phyloP scores from a whole-genome alignment of 2,113 vertebrate species.

The Sciurus niger region DNA sequence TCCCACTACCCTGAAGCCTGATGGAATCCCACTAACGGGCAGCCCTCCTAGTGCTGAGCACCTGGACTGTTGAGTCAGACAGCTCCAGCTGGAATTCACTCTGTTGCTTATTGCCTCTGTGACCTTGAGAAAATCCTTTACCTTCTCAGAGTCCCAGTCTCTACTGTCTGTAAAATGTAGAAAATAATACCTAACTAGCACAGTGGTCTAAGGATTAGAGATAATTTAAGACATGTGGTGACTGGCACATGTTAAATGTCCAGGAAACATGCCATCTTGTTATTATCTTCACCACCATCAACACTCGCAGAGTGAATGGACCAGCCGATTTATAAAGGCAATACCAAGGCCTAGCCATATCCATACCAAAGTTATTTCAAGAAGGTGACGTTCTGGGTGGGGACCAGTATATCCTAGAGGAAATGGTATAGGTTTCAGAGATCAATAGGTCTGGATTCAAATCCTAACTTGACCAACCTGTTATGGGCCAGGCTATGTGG shows the following conservation, averaged over 20 bases:
- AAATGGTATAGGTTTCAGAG: not conserved
- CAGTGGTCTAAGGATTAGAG: not conserved
- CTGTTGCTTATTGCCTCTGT: not conserved
- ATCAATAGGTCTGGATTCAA: not conserved
- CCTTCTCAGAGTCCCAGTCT: not conserved
- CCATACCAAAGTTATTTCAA: not conserved
- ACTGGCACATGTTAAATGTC: not conserved
- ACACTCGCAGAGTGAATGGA: not conserved
- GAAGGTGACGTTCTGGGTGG: not conserved
- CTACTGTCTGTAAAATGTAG: not conserved
- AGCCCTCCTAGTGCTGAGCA: not conserved
- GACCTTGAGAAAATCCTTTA: not conserved
- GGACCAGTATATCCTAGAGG: not conserved
- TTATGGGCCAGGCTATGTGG: no score
- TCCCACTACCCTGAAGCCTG: not conserved
- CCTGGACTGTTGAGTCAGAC: not conserved
- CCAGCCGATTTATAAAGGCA: not conserved
- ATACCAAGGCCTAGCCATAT: not conserved
- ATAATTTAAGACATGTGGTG: not conserved
- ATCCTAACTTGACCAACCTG: not conserved
- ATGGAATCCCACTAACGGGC: not conserved
- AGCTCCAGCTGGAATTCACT: not conserved
- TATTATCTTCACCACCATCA: no score
- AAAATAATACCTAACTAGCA: not conserved
- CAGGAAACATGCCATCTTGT: not conserved